phyloP scores from a whole-genome alignment of 2,888 invertebrate genomes.

The Melanargia galathea region DNA sequence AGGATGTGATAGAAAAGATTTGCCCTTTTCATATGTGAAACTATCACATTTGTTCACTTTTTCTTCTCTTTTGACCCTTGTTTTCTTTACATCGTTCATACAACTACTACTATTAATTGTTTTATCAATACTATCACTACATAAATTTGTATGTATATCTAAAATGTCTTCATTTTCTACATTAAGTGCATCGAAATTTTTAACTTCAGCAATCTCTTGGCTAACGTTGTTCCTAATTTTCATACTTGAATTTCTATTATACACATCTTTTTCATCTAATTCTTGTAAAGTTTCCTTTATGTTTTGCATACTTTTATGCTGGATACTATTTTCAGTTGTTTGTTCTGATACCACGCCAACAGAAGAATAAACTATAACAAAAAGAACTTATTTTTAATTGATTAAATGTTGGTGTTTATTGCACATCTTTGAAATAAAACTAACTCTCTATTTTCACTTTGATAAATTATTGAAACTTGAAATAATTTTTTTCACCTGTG shows the following conservation, averaged over 20 bases:
- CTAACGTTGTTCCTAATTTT: slow-evolving; percentile 49
- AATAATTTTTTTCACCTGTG: no score
- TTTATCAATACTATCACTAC: slow-evolving; percentile 47
- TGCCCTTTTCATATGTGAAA: slow-evolving; percentile 49
- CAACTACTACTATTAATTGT: slow-evolving; percentile 32
- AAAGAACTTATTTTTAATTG: not conserved
- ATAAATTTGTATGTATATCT: slow-evolving; percentile 47
- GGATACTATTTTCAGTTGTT: slow-evolving; percentile 62
- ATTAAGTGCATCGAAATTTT: slow-evolving; percentile 48
- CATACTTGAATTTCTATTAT: slow-evolving; percentile 44
- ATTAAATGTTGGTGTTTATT: no score
- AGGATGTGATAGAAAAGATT: slow-evolving; percentile 56
- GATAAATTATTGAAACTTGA: no score
- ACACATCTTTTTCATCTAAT: slow-evolving; percentile 43
- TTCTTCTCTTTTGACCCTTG: slow-evolving; percentile 53
- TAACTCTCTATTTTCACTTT: no score
- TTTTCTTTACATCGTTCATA: slow-evolving; percentile 37
- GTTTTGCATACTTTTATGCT: slow-evolving; percentile 37
- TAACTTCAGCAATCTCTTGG: slow-evolving; percentile 36
- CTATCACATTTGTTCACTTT: slow-evolving; percentile 53
- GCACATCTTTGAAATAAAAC: no score
- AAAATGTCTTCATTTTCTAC: slow-evolving; percentile 45
- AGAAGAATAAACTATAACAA: slow-evolving; percentile 69
- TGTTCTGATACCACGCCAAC: slow-evolving; percentile 54
- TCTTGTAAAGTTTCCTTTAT: slow-evolving; percentile 41